Base-by-base conservation (phyloP, 1,140 invertebrate species). In the Cotesia glomerata region DNA sequence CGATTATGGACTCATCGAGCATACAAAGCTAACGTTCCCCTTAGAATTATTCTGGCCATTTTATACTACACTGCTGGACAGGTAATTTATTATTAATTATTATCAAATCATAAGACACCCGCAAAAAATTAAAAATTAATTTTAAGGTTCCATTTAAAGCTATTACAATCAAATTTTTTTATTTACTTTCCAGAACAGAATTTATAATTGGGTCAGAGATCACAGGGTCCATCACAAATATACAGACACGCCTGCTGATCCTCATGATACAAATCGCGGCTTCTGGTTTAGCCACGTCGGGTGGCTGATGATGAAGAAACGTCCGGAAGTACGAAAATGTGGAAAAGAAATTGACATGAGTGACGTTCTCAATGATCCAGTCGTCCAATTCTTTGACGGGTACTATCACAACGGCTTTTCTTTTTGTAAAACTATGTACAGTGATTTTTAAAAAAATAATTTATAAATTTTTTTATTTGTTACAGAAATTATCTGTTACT, bases 201-300 rank as follows among this genome's bases (percentile, higher is more conserved):
- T 93, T 13, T 91, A 86, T 69, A 88, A 92, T 65, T 93, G 92
- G 92, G 91, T 92, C 1, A 85, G 91, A 32, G 95, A 97, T 84
- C 95, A 97, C 85, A 88, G 95, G 9, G 91, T 96, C 1, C 96
- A 98, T 81, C 96, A 98, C 83, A 97, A 97, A 82, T 95, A 91
- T 86, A 93, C 92, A 0, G 96, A 98, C 80, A 96, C 95, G 0
- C 91, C 95, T 79, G 95, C 95, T 0, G 96, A 98, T 86, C 96
- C 96, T 0, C 95, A 97, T 80, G 94, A 97, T 80, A 92, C 92
- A 5, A 91, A 91, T 52, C 88, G 95, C n/a, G 96, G 96, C 0
- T 96, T 97, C 85, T 97, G 97, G 87, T 98, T 97, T 85, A 88
- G 95, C 0, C 96, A 97, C 78, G 91, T 97, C 35, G 96, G 96